A percentile compares a stretch with the other conserved stretches of the same genome.
Evolutionary conservation across 2,888 invertebrate genomes (phyloP).

Genomic region (Osedax fenrisi): DNA sequence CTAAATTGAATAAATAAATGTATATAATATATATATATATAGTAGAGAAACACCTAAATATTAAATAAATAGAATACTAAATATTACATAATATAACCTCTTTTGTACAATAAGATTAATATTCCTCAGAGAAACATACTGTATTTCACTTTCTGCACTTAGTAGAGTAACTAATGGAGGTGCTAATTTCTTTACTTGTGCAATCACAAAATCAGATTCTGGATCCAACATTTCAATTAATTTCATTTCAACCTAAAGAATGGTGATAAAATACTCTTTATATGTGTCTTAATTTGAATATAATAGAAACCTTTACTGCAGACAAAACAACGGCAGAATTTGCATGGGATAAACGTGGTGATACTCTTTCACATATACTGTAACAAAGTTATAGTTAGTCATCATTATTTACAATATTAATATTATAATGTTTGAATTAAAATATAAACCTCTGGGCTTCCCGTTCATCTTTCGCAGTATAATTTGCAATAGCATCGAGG

Average conservation of each 20-base stretch:
- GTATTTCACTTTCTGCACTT: constrained; percentile 95
- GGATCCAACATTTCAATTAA: constrained; percentile 89
- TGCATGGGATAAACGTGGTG: constrained; percentile 70
- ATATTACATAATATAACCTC: constrained; percentile 45
- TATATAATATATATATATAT: background rate
- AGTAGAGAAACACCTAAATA: background rate
- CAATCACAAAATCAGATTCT: constrained; percentile 82
- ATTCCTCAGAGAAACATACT: constrained; percentile 92
- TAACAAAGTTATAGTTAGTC: too few species aligned
- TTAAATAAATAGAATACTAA: background rate
- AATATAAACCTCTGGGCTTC: constrained; percentile 70
- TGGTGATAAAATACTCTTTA: background rate
- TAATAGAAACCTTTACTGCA: constrained; percentile 71
- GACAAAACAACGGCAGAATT: constrained; percentile 97
- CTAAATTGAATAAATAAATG: constrained; percentile 22
- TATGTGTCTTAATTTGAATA: background rate
- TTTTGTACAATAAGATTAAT: constrained; percentile 99
- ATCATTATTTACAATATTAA: too few species aligned
- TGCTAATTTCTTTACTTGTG: constrained; percentile 86
- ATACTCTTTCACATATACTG: constrained; percentile 38
- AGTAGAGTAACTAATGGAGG: constrained; percentile 95
- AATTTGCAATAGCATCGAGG: constrained; percentile 88
- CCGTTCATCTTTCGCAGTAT: constrained; percentile 85
- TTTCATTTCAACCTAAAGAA: constrained; percentile 68
- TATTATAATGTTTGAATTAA: too few species aligned